These are phyloP conservation scores for Psococerastis gibbosa DNA, from an alignment of 2,888 invertebrate species.

Conservation along the genomic window DNA sequence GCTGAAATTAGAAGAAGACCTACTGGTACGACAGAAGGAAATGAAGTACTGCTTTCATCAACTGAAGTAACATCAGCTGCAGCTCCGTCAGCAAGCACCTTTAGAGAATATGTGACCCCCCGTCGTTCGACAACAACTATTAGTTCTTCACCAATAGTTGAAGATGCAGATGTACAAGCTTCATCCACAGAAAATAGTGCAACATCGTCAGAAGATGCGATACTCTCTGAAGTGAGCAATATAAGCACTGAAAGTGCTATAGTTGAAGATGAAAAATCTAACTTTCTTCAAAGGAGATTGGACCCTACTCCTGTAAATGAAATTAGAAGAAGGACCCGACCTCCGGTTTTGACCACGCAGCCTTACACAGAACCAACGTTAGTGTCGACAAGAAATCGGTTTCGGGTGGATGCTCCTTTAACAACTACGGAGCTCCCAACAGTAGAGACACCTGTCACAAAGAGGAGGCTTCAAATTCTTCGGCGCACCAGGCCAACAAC, in stretches of 20 bases:
- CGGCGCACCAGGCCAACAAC: neutral
- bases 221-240: slow-evolving; percentile 6
- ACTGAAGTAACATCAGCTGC: no score
- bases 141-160: no score
- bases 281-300: slow-evolving; percentile 7
- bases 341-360: slow-evolving; percentile 11
- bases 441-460: neutral
- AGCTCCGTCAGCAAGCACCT: no score
- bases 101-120: no score
- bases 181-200: no score
- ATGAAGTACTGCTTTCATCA: no score
- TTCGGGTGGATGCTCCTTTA: slow-evolving; percentile 17
- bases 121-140: no score
- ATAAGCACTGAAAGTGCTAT: slow-evolving; percentile 9
- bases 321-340: slow-evolving; percentile 2
- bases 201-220: no score
- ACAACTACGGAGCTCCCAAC: slow-evolving; percentile 18
- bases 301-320: neutral
- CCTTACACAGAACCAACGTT: slow-evolving; percentile 3
- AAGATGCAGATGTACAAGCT: no score
- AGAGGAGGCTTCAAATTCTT: neutral
- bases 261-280: neutral
- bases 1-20: slow-evolving; percentile 12
- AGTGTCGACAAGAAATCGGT: slow-evolving; percentile 11
- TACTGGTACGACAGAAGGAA: slow-evolving; percentile 13